Conservation (phyloP, 2,113 vertebrate species). For the Gnathonemus longibarbis region DNA sequence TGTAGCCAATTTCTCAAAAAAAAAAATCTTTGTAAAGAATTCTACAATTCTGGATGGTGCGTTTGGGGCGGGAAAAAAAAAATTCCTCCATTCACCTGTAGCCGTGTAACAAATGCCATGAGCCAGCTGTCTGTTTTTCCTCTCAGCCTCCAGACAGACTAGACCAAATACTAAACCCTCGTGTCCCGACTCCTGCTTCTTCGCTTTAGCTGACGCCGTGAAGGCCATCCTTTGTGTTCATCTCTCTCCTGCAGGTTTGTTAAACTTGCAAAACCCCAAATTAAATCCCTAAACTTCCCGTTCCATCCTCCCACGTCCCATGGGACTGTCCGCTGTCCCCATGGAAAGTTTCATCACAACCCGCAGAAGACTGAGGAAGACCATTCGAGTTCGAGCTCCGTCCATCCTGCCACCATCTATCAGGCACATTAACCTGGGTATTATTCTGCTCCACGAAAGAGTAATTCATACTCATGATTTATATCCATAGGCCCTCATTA, state of each 20-base stretch:
- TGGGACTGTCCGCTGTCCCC: neutral
- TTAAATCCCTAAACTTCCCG: neutral
- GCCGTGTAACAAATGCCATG: neutral
- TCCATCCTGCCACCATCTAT: neutral
- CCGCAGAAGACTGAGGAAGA: neutral
- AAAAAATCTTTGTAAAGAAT: neutral
- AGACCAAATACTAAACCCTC: neutral
- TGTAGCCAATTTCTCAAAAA: neutral
- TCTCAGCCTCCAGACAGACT: neutral
- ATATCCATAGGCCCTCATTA: neutral
- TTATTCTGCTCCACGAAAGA: neutral
- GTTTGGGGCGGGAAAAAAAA: neutral
- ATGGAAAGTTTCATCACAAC: neutral
- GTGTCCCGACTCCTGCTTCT: neutral
- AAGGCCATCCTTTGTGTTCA: neutral
- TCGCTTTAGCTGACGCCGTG: neutral
- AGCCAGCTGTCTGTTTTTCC: neutral
- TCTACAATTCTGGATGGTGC: neutral
- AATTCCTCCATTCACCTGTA: neutral
- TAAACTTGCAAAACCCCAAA: neutral
- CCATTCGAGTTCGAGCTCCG: neutral
- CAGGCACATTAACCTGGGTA: neutral
- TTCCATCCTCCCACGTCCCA: neutral
- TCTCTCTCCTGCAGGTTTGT: neutral
- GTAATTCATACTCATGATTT: neutral